Base-by-base conservation (phyloP, 2,888 invertebrate genomes). In the Spisula subtruncata region DNA sequence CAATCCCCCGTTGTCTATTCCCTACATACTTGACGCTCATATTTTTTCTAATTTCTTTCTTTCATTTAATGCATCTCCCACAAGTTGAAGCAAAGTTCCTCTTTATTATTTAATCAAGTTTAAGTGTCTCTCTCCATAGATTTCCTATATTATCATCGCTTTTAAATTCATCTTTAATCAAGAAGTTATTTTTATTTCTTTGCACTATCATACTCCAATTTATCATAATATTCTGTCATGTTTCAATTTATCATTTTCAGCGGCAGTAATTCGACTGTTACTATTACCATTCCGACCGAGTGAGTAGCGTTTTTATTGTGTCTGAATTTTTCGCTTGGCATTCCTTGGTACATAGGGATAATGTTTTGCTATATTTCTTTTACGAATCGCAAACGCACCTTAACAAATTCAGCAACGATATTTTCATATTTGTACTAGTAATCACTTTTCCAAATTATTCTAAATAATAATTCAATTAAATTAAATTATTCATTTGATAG, bases 211-310 rank as follows among this genome's bases (percentile, higher is more conserved):
- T 75, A 25, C 12, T 16, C 75, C 75, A 0, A 75, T 75, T 35
- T 32, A 75, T 75, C 75, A 75, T 35, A 35, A 35, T 75, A 75
- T 4, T 18, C 32, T 75, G 75, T 32, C 29, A 75, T 75, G 75
- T 75, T 75, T 75, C 75, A 75, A 35, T 75, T 75, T 75, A 75
- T 75, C 32, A 35, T 75, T 75, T 32, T 75, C 16, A 75, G 32
- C 14, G 16, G 14, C 14, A 32, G 14, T 75, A 75, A 32, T 75
- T 35, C 32, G 35, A 35, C 35, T 75, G 75, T 75, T 75, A 32
- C 16, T 12, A 25, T 14, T 32, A 4, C 75, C 32, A 35, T 25
- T 35, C 60, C 60, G 25, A 25, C 60, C 10, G 60, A 25, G 60
- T 25, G 41, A 66, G 25, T 16, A 35, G 1, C 0, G 35, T 32